phyloP scores from a whole-genome alignment of 2,113 vertebrate species.

The Dicentrarchus labrax region DNA sequence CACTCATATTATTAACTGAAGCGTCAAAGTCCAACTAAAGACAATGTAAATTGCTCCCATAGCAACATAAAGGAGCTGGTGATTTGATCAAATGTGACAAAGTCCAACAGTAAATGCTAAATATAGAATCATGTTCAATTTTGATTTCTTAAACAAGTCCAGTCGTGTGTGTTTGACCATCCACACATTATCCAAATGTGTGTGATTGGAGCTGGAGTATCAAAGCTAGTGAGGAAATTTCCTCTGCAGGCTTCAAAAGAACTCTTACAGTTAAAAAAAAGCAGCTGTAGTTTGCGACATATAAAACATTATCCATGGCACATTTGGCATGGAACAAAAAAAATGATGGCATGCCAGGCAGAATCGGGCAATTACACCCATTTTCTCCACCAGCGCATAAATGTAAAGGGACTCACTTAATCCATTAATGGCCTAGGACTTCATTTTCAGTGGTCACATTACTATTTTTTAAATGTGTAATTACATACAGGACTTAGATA shows the following conservation, averaged over 20 bases:
- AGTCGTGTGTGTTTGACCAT: neutral
- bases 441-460: neutral
- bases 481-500: neutral
- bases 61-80: constrained; percentile 29
- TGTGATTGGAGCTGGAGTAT: neutral
- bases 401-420: neutral
- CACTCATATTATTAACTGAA: constrained; percentile 44
- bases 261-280: constrained; percentile 7
- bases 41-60: constrained; percentile 46
- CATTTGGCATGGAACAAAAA: constrained; percentile 22
- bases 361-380: neutral
- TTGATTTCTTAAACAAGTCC: neutral
- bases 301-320: constrained; percentile 25
- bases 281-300: constrained; percentile 5
- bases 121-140: constrained; percentile 23
- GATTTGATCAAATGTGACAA: constrained; percentile 40
- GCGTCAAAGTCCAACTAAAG: constrained; percentile 71
- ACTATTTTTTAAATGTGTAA: neutral
- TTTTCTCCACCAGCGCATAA: neutral
- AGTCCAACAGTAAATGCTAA: constrained; percentile 36
- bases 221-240: neutral
- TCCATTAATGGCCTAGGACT: neutral
- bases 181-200: neutral
- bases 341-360: neutral
- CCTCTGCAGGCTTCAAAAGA: constrained; percentile 7